Evolutionary conservation across 1,140 invertebrate genomes (phyloP).

Genomic region (Dufourea novaeangliae): DNA sequence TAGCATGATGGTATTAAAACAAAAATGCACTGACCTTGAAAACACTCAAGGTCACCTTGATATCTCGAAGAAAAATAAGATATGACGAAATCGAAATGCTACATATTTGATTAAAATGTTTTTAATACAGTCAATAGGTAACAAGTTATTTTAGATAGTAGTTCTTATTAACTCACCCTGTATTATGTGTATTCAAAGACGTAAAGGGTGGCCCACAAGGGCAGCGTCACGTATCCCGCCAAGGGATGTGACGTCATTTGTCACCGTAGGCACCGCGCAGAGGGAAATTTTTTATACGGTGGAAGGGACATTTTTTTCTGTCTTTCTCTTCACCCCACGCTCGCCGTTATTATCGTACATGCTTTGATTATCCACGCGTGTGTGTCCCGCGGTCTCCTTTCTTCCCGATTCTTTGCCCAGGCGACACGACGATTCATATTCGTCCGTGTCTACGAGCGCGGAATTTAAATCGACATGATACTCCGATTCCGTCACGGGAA

Average conservation of each 20-base stretch:
- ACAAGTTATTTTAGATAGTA: no score
- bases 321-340: not conserved
- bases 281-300: not conserved
- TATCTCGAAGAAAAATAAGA: no score
- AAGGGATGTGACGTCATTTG: not conserved
- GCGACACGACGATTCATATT: not conserved
- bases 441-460: slow-evolving; percentile 2
- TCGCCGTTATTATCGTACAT: not conserved
- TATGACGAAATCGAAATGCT: no score
- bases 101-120: no score
- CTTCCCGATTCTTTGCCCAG: not conserved
- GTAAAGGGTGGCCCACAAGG: no score
- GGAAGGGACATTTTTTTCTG: not conserved
- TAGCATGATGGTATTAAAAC: no score
- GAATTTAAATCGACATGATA: slow-evolving; percentile 2
- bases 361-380: not conserved
- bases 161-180: no score
- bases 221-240: no score
- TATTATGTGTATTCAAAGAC: not conserved
- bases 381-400: not conserved
- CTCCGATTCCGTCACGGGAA: not conserved
- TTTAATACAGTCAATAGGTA: no score
- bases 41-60: no score
- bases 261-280: not conserved
- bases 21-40: no score